Evolutionary conservation across 2,113 vertebrate species (phyloP).

Genomic region (Charina bottae): DNA sequence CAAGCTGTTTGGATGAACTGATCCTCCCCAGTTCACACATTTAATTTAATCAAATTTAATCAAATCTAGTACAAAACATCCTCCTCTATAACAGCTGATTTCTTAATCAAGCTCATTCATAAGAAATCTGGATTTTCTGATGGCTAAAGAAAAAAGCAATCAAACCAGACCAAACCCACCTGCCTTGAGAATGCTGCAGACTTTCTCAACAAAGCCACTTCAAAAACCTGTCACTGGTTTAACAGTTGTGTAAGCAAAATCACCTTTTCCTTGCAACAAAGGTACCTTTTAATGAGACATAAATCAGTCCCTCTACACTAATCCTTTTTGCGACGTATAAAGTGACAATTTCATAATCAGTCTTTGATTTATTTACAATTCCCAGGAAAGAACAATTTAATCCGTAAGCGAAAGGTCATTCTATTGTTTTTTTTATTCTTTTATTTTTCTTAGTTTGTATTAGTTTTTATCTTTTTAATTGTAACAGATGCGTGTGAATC

Average conservation of each 20-base stretch:
- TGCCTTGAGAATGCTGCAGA: neutral
- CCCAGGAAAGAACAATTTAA: conserved; percentile 34
- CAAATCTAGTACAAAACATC: neutral
- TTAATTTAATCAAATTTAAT: neutral
- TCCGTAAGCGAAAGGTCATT: conserved; percentile 14
- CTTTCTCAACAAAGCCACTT: conserved; percentile 23
- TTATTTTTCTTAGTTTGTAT: too few species aligned
- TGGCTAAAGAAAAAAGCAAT: neutral
- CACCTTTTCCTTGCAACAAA: conserved; percentile 33
- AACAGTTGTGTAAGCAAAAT: neutral
- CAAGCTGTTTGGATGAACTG: neutral
- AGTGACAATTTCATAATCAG: conserved; percentile 46
- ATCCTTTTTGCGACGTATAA: conserved; percentile 27
- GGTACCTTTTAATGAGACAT: conserved; percentile 28
- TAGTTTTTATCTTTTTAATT: too few species aligned
- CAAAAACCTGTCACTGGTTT: conserved; percentile 15
- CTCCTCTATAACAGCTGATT: neutral
- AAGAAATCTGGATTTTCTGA: neutral
- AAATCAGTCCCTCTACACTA: conserved; percentile 20
- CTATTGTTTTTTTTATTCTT: too few species aligned
- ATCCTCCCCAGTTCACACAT: neutral
- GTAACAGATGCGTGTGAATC: too few species aligned
- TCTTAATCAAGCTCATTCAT: neutral
- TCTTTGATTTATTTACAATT: conserved; percentile 42
- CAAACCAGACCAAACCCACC: neutral